These are phyloP conservation scores for Wiebesia pumilae DNA, from an alignment of 1,140 invertebrate genomes.

Conservation along the genomic window DNA sequence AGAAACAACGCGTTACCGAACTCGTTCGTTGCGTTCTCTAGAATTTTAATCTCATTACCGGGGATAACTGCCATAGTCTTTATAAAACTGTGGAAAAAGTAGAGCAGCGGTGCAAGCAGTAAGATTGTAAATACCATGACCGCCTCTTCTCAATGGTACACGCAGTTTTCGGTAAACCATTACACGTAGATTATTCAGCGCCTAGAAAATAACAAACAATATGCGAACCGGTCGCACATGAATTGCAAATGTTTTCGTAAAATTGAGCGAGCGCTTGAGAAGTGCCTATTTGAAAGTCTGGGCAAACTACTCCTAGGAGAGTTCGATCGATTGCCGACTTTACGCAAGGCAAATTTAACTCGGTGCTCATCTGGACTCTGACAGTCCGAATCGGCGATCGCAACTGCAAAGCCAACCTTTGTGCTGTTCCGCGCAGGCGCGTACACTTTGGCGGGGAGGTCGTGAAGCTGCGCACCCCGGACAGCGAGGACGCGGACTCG, in stretches of 20 bases:
- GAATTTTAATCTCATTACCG: no score
- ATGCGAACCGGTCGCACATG: neutral
- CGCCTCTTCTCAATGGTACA: neutral
- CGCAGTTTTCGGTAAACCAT: neutral
- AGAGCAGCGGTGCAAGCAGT: no score
- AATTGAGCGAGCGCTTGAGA: neutral
- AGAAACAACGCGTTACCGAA: no score
- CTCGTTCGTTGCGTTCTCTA: no score
- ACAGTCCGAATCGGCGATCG: neutral
- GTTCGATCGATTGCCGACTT: neutral
- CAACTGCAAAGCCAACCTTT: neutral
- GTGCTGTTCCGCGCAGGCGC: slow-evolving; percentile 65
- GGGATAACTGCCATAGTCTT: no score
- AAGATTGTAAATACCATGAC: no score
- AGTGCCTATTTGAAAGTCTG: neutral
- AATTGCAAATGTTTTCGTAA: neutral
- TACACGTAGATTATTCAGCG: neutral
- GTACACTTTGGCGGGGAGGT: slow-evolving; percentile 89
- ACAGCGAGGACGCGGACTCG: slow-evolving; percentile 79
- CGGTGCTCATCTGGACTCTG: neutral
- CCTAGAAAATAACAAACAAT: neutral
- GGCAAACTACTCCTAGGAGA: neutral
- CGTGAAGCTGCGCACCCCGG: slow-evolving; percentile 87
- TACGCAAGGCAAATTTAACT: neutral
- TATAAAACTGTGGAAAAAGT: no score